Conservation (phyloP, 2,113 vertebrate species). For the Clupea harengus region DNA sequence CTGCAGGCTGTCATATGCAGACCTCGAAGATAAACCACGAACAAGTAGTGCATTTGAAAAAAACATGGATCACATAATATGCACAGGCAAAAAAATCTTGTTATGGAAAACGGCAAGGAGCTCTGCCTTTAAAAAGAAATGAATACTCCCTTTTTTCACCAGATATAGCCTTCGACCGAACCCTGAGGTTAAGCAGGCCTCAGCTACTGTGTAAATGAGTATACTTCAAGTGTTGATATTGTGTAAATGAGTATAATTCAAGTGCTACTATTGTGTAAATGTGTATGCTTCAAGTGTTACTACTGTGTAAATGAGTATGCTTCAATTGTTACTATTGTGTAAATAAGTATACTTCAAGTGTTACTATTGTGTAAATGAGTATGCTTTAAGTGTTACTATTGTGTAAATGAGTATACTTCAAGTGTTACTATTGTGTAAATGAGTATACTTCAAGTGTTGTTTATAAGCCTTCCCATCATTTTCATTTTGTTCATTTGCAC, state of each 20-base stretch:
- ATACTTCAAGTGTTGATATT: too few species aligned
- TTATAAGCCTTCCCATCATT: constrained; percentile 1
- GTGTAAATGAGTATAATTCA: too few species aligned
- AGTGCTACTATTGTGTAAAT: too few species aligned
- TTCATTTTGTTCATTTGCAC: background rate
- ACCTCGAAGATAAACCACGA: background rate
- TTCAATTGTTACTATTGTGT: background rate
- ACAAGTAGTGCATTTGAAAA: constrained; percentile 7
- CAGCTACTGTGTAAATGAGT: too few species aligned
- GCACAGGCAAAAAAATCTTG: background rate
- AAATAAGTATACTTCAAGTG: background rate
- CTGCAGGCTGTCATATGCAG: background rate
- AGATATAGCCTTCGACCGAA: background rate
- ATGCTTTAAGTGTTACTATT: background rate
- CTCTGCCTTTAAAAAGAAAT: background rate
- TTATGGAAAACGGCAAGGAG: background rate
- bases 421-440: background rate
- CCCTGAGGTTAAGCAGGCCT: constrained; percentile 10
- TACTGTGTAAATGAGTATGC: too few species aligned
- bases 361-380: background rate
- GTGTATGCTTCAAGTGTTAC: too few species aligned
- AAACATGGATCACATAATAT: background rate
- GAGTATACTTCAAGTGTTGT: background rate
- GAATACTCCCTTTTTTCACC: background rate
- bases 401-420: background rate